Evolutionary conservation across 2,888 invertebrate genomes (phyloP).

Genomic region (Amblyjoppa proteus): DNA sequence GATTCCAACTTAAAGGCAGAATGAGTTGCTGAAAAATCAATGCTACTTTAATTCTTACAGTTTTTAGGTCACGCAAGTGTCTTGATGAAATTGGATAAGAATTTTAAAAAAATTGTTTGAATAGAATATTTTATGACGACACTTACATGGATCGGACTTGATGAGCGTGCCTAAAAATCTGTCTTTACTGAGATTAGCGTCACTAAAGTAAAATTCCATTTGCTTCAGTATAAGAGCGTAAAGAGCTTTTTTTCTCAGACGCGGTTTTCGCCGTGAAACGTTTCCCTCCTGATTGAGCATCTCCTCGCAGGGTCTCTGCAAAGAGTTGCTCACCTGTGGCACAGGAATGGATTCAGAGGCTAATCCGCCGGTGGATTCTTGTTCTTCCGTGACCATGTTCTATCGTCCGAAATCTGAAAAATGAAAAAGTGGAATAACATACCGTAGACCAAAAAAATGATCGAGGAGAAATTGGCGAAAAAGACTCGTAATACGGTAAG

Average conservation of each 20-base stretch:
- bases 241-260: slow-evolving; percentile 91
- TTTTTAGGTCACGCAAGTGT: background rate
- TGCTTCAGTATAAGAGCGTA: slow-evolving; percentile 91
- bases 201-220: slow-evolving; percentile 98
- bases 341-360: slow-evolving; percentile 82
- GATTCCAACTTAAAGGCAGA: no score
- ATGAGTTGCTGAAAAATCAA: no score
- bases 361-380: slow-evolving; percentile 79
- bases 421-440: background rate
- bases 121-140: background rate
- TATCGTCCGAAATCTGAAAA: background rate
- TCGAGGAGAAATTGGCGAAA: background rate
- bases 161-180: slow-evolving; percentile 91
- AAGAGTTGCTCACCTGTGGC: slow-evolving; percentile 76
- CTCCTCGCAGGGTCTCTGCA: slow-evolving; percentile 59
- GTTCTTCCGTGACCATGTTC: slow-evolving; percentile 83
- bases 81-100: background rate
- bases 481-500: background rate
- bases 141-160: slow-evolving; percentile 89
- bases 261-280: slow-evolving; percentile 85
- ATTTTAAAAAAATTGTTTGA: background rate
- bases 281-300: slow-evolving; percentile 69
- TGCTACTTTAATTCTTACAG: no score
- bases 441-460: background rate
- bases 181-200: slow-evolving; percentile 96